Base-by-base conservation (phyloP, 1,140 invertebrate genomes). In the Apis laboriosa region DNA sequence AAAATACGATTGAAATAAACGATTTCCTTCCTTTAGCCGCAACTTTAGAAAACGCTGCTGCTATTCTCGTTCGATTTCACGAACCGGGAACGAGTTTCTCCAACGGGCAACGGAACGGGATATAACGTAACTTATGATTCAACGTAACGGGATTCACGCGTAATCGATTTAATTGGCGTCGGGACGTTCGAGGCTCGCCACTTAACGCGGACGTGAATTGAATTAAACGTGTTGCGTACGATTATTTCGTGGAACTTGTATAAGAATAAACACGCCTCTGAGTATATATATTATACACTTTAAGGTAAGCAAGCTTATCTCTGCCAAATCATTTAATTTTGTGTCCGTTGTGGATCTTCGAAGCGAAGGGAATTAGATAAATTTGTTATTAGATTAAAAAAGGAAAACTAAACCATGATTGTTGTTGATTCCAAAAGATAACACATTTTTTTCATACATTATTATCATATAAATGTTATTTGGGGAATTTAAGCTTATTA, bases 91-190 rank as follows among this genome's bases (percentile, higher is more conserved):
- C 13, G 66, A n/a, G 53, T 53, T 28, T 21, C 49, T 43, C 19
- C 19, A n/a, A n/a, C n/a, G n/a, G 11, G 0, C 64, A 53, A 51
- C 11, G 66, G 19, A 56, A 24, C 34, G 13, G 53, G 17, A 49
- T 56, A 55, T 55, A 15, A 24, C 49, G 66, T 68, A 79, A 58
- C 21, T 73, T 79, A 78, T 53, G 53, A 17, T 1, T 64, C 53
- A 13, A 21, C 17, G 55, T 34, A 13, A 21, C 17, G 55, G 5
- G 7, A 24, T n/a, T 63, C 64, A 19, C 63, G 34, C 19, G 60
- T 72, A 81, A 81, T 51, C 79, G 68, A 77, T 70, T 85, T 85
- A 85, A 82, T 82, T 67, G 72, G 49, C 74, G 56, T 5, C 5
- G 34, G 34, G 43, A 24, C n/a, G 28, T 15, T 51, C 17, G 51